Conservation (phyloP, 2,113 vertebrate genomes). For the Lepidothrix coronata region DNA sequence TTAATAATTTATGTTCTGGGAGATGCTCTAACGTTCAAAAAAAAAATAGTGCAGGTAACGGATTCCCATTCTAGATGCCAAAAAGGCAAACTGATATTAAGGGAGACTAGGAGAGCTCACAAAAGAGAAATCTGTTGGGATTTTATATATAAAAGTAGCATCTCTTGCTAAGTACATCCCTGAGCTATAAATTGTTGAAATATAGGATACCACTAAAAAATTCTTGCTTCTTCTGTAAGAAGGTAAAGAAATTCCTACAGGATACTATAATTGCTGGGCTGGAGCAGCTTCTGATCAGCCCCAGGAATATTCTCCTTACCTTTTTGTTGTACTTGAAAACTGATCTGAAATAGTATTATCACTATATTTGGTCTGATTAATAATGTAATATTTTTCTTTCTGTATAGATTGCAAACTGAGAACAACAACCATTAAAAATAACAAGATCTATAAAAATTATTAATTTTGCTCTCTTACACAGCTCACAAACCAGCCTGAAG, state of each 20-base stretch:
- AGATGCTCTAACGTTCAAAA: not conserved
- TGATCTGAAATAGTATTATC: not conserved
- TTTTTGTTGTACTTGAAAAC: not conserved
- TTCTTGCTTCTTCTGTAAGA: not conserved
- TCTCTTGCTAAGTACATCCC: not conserved
- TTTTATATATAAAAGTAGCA: not conserved
- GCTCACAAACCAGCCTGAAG: not conserved
- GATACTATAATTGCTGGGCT: not conserved
- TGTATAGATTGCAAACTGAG: not conserved
- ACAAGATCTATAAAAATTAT: not conserved
- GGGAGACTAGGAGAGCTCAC: not conserved
- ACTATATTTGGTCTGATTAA: not conserved
- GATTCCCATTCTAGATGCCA: not conserved
- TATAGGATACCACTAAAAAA: not conserved
- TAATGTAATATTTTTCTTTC: not conserved
- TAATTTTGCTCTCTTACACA: not conserved
- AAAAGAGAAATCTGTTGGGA: not conserved
- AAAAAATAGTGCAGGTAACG: not conserved
- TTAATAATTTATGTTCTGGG: not conserved
- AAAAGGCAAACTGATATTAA: not conserved
- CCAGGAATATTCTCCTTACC: not conserved
- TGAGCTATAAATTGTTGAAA: not conserved
- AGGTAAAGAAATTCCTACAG: not conserved
- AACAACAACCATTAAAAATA: not conserved
- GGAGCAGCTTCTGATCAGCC: not conserved